phyloP scores from a whole-genome alignment of 1,140 invertebrate genomes.

The Paramacrobiotus metropolitanus region DNA sequence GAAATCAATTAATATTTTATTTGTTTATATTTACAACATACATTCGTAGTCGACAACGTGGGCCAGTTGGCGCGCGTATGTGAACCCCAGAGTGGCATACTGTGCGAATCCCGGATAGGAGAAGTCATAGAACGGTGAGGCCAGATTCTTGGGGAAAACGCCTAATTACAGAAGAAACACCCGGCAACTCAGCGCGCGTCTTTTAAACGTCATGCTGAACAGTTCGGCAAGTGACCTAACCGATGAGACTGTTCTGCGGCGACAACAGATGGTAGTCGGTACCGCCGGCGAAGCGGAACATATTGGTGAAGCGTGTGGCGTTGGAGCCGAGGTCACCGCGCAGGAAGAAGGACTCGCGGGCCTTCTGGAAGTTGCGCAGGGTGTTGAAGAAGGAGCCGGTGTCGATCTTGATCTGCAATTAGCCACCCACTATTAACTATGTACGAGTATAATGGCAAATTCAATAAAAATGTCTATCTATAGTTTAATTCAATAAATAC shows the following conservation, averaged over 20 bases:
- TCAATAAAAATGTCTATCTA: too few relatives aligned
- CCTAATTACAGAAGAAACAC: background rate
- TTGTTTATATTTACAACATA: background rate
- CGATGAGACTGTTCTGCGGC: background rate
- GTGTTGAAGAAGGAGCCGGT: background rate
- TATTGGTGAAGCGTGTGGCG: background rate
- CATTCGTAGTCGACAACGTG: constrained; percentile 3
- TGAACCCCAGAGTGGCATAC: background rate
- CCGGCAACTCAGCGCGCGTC: too few relatives aligned
- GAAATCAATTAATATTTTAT: too few relatives aligned
- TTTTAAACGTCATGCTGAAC: too few relatives aligned
- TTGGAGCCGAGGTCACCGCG: background rate
- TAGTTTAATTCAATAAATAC: too few relatives aligned
- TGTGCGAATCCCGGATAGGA: background rate
- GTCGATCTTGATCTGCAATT: background rate
- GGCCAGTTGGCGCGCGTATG: background rate
- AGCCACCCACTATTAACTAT: too few relatives aligned
- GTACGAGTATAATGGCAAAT: too few relatives aligned
- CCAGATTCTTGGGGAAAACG: background rate
- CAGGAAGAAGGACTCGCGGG: background rate
- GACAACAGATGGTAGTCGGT: background rate
- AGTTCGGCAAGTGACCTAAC: too few relatives aligned
- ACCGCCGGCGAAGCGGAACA: background rate
- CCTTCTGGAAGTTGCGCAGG: background rate
- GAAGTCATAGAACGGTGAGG: background rate